Base-by-base conservation (phyloP, 2,888 invertebrate species). In the Bursaphelenchus okinawaensis region DNA sequence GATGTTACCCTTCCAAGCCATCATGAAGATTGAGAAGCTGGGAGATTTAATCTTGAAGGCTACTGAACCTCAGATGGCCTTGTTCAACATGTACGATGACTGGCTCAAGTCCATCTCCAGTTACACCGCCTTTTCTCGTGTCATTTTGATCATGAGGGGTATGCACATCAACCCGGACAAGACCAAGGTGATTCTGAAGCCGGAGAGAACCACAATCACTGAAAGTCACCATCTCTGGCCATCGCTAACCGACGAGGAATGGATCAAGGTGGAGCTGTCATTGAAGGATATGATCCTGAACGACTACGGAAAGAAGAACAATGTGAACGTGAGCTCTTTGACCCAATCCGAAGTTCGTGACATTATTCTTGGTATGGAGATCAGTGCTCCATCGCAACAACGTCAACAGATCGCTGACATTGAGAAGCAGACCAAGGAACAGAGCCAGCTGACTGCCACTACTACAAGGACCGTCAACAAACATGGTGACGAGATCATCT, bases 151-250 rank as follows among this genome's bases (percentile, higher is more conserved):
- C 71, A 87, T 99, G 65, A 88, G 98, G 75, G 96, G 98, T 0
- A 87, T 98, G 24, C 98, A 98, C 84, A 98, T 98, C 52, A 98
- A 98, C 85, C 99, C 98, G 6, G 98, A 99, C 84, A 88, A 96
- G 63, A 96, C 98, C 0, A 99, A 99, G 84, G 75, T 78, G n/a
- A 90, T 98, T 58, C 86, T 98, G 63, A 99, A 99, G 84, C 98
- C 98, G 0, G 98, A 98, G 84, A 96, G 96, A 85, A 96, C 95
- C 0, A 98, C 96, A 0, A 90, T 98, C 58, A 99, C 98, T 0
- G 98, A 99, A 84, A 91, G 93, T 0, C 98, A 98, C 87, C 98
- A 99, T 84, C 98, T 99, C 84, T 98, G 98, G 98, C 98, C 98
- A 0, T 91, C 63, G 3, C 27, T 98, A 7, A 88, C 90, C 0